These are phyloP conservation scores for Cremastobaeus sp. DNA, from an alignment of 2,888 invertebrate species.

Conservation along the genomic window DNA sequence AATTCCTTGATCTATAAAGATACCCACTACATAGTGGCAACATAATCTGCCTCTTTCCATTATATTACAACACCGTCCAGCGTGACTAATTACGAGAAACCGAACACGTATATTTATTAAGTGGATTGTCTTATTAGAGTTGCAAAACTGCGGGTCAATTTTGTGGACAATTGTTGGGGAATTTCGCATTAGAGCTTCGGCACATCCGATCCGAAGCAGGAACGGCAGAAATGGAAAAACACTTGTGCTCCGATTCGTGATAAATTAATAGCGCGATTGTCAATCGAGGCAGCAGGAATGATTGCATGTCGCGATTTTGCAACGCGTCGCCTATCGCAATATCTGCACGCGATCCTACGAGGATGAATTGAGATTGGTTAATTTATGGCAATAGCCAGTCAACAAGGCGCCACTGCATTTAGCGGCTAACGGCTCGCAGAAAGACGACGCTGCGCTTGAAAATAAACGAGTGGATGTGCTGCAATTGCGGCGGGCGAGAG, in stretches of 20 bases:
- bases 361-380: conserved; percentile 71
- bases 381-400: conserved; percentile 74
- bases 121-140: too few relatives aligned
- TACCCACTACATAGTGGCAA: too few relatives aligned
- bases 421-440: conserved; percentile 43
- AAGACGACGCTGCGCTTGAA: conserved; percentile 30
- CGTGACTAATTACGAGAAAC: too few relatives aligned
- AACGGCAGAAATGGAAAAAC: conserved; percentile 2
- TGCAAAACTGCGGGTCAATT: conserved; percentile 16
- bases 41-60: too few relatives aligned
- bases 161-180: conserved; percentile 7
- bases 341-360: conserved; percentile 55
- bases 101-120: too few relatives aligned
- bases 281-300: conserved; percentile 8
- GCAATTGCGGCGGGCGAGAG: conserved; percentile 28
- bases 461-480: conserved; percentile 27
- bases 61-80: too few relatives aligned
- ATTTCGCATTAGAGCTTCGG: too few relatives aligned
- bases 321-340: conserved; percentile 44
- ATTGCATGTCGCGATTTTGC: conserved; percentile 37
- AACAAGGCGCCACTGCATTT: conserved; percentile 75
- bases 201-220: too few relatives aligned
- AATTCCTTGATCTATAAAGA: too few relatives aligned
- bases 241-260: background rate
- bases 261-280: conserved; percentile 30